A percentile compares a stretch with the other conserved stretches of the same genome.
Conservation (phyloP, 2,113 vertebrate genomes). For the Ovibos moschatus region DNA sequence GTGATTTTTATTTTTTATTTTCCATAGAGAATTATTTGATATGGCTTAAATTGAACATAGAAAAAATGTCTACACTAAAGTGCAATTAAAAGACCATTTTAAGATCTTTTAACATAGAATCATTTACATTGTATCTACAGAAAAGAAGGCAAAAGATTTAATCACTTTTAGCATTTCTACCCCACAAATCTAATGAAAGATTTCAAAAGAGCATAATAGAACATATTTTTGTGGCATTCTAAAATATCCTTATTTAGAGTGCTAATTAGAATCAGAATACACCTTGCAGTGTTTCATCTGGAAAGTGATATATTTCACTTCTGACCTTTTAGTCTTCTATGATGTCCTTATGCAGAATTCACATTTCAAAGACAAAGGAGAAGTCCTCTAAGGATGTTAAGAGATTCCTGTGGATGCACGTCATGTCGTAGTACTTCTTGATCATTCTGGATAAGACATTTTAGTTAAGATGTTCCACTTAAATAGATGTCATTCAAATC, state of each 20-base stretch:
- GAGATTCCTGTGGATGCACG: background rate
- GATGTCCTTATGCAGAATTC: background rate
- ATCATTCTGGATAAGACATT: background rate
- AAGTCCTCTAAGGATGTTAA: background rate
- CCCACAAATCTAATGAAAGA: background rate
- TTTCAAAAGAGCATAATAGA: background rate
- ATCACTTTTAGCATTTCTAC: background rate
- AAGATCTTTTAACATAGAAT: conserved; percentile 10
- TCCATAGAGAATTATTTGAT: background rate
- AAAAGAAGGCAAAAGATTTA: background rate
- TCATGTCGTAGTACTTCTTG: background rate
- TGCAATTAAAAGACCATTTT: background rate
- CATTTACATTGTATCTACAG: background rate
- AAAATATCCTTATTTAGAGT: conserved; percentile 36
- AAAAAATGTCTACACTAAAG: background rate
- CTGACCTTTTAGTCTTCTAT: background rate
- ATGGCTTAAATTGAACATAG: conserved; percentile 2
- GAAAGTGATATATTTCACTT: conserved; percentile 38
- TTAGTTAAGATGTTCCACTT: background rate
- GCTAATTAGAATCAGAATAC: conserved; percentile 45
- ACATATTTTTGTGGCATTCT: background rate
- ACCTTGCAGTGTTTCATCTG: conserved; percentile 3
- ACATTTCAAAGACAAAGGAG: background rate
- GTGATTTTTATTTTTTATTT: conserved; percentile 40
- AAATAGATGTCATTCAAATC: background rate